Conservation (phyloP, 1,140 invertebrate species). For the Drosophila rhopaloa region DNA sequence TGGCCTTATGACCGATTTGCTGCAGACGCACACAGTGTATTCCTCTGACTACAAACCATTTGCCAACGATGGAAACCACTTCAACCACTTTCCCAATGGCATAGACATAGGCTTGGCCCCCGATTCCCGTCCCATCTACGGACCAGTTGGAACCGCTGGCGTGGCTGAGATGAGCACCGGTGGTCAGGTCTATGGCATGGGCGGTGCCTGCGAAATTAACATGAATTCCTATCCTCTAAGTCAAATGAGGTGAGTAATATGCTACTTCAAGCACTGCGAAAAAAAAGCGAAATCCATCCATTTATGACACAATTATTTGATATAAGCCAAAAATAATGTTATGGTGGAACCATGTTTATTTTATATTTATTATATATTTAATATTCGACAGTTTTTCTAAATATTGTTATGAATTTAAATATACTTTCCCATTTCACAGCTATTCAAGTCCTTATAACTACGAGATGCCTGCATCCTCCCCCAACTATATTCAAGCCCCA, state of each 20-base stretch:
- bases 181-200: constrained; percentile 38
- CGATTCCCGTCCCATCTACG: constrained; percentile 12
- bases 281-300: too few species aligned
- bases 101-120: constrained; percentile 26
- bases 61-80: constrained; percentile 26
- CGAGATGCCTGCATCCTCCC: constrained; percentile 8
- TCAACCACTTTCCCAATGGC: constrained; percentile 49
- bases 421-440: not conserved
- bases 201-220: constrained; percentile 23
- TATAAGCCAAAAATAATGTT: too few species aligned
- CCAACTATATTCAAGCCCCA: not conserved
- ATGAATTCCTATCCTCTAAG: constrained; percentile 21
- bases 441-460: constrained; percentile 25
- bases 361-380: too few species aligned
- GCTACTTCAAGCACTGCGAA: too few species aligned
- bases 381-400: too few species aligned
- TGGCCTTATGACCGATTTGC: constrained; percentile 15
- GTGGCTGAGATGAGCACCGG: constrained; percentile 34
- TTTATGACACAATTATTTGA: too few species aligned
- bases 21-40: constrained; percentile 43
- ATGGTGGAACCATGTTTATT: too few species aligned
- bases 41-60: constrained; percentile 38
- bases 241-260: constrained; percentile 23
- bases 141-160: constrained; percentile 6
- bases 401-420: too few species aligned